These are phyloP conservation scores for Eremophila alpestris DNA, from an alignment of 2,797 vertebrate species.

Conservation along the genomic window DNA sequence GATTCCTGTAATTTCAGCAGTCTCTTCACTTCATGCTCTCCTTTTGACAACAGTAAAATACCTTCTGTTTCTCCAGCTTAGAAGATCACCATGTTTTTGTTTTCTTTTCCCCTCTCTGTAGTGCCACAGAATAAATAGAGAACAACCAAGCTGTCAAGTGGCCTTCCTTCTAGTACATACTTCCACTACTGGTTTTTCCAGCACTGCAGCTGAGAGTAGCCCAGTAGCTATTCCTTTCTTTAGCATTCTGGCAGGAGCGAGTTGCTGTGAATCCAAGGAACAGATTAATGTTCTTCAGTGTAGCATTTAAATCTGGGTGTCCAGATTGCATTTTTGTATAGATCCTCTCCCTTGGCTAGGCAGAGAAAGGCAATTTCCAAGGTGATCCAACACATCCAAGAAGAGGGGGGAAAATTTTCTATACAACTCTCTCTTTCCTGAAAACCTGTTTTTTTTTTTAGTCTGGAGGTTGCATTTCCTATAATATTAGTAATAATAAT, in stretches of 20 bases:
- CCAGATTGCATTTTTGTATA: background rate
- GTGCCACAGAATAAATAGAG: background rate
- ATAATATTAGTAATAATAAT: too few relatives aligned
- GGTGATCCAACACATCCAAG: background rate
- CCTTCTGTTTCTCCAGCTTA: background rate
- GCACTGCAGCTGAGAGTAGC: background rate
- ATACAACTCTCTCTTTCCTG: background rate
- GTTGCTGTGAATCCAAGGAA: background rate
- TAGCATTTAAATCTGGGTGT: background rate
- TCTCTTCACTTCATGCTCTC: background rate
- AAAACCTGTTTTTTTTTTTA: background rate
- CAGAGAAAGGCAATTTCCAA: background rate
- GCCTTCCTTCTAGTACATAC: background rate
- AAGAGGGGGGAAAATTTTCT: rapidly evolving
- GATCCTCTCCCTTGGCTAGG: background rate
- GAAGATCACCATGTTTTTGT: background rate
- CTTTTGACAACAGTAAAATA: background rate
- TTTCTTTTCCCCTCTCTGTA: background rate
- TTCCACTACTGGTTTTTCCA: background rate
- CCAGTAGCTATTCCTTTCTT: background rate
- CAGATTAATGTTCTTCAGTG: background rate
- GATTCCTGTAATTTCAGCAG: background rate
- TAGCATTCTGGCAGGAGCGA: background rate
- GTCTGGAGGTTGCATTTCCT: background rate
- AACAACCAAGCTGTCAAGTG: background rate